A percentile compares a stretch with the other conserved stretches of the same genome.
These are phyloP conservation scores for Drosophila busckii DNA, from an alignment of 1,140 invertebrate genomes.

Conservation along the genomic window DNA sequence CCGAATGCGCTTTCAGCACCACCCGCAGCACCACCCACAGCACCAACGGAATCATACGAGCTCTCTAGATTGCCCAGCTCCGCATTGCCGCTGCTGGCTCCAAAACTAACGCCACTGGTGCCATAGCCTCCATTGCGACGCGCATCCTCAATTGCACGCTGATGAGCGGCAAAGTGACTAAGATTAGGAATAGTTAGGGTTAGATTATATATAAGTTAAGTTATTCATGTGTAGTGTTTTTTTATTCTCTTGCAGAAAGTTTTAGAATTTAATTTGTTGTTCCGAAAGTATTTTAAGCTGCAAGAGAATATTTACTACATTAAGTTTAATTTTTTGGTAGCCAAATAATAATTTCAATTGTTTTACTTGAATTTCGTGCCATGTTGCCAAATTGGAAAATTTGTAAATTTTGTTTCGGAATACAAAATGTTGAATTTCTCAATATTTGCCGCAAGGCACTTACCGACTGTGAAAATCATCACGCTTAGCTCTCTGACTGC, in stretches of 20 bases:
- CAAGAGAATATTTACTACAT: too few species aligned
- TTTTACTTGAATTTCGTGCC: conserved; percentile 33
- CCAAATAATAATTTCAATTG: neutral
- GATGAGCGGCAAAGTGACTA: conserved; percentile 62
- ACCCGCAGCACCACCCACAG: conserved; percentile 8
- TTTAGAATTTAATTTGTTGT: neutral
- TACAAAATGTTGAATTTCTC: conserved; percentile 46
- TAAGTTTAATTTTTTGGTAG: neutral
- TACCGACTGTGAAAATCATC: conserved; percentile 53
- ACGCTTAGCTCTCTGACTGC: conserved; percentile 35
- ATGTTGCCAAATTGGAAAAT: conserved; percentile 52
- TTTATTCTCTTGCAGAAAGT: neutral
- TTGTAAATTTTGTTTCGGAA: conserved; percentile 32
- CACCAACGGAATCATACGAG: conserved; percentile 61
- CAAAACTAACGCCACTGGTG: conserved; percentile 2
- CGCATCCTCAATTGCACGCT: conserved; percentile 60
- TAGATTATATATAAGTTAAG: neutral
- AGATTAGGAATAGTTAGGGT: too few species aligned
- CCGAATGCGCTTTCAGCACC: conserved; percentile 6
- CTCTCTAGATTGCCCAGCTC: conserved; percentile 54
- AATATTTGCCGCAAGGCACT: conserved; percentile 52
- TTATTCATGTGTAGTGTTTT: conserved; percentile 10
- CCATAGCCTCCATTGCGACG: conserved; percentile 34
- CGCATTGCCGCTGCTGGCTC: conserved; percentile 2
- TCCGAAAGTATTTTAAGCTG: too few species aligned